Percentiles rank a stretch among this genome's conserved stretches.
Evolutionary conservation across 30 jellyfish, hydroid and myxozoan species (phyloP).

Genomic region (Aurelia sp.): DNA sequence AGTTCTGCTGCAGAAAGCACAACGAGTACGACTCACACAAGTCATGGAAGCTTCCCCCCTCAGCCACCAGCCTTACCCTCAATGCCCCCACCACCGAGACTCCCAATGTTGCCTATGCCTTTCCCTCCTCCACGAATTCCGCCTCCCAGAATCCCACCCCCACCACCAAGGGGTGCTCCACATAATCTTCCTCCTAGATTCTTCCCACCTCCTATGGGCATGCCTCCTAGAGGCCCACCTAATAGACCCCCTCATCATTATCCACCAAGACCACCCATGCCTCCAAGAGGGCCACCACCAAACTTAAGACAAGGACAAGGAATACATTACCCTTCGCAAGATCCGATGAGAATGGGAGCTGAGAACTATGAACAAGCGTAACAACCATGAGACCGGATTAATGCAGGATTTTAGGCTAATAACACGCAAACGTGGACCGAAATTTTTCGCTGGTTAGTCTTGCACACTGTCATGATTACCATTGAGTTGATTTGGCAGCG

Average conservation of each 20-base stretch:
- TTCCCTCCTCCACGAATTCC: conserved; percentile 56
- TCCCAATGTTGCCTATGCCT: conserved; percentile 50
- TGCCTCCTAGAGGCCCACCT: conserved; percentile 75
- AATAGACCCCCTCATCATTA: conserved; percentile 45
- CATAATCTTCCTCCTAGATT: conserved; percentile 48
- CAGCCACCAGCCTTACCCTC: conserved; percentile 59
- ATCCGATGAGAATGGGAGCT: conserved; percentile 97
- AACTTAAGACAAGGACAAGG: conserved; percentile 13
- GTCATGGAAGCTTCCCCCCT: conserved; percentile 8
- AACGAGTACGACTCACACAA: too few species aligned
- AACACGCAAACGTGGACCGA: too few species aligned
- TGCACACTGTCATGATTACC: too few species aligned
- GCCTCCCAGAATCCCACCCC: conserved; percentile 73
- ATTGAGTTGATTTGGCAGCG: too few species aligned
- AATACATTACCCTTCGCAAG: conserved; percentile 98
- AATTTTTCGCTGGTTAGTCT: too few species aligned
- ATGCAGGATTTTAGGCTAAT: too few species aligned
- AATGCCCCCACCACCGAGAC: conserved; percentile 56
- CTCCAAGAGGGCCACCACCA: conserved; percentile 58
- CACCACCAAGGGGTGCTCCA: conserved; percentile 71
- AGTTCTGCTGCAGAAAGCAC: not conserved
- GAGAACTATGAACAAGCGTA: not conserved
- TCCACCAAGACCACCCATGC: conserved; percentile 72
- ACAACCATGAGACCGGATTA: too few species aligned
- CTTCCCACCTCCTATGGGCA: conserved; percentile 70